A percentile compares a stretch with the other conserved stretches of the same genome.
Evolutionary conservation across 2,113 vertebrate species (phyloP).

Genomic region (Formicarius rufipectus): DNA sequence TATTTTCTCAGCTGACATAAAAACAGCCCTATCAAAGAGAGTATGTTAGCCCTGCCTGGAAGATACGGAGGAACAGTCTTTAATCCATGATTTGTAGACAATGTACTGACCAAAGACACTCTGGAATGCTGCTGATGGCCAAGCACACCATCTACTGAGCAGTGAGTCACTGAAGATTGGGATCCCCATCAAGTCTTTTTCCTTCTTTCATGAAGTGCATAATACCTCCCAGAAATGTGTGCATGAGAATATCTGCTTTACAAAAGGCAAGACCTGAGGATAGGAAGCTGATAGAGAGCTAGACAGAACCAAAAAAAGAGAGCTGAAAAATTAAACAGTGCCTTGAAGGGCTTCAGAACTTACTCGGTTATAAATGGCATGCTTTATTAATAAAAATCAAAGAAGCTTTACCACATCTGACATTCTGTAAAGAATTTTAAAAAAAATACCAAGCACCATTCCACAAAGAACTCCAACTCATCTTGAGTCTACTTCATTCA

Average conservation of each 20-base stretch:
- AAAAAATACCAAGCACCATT: not conserved
- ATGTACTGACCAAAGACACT: not conserved
- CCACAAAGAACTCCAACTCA: not conserved
- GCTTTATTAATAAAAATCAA: not conserved
- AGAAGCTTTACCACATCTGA: not conserved
- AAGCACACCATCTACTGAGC: not conserved
- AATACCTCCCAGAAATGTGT: not conserved
- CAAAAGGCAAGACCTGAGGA: not conserved
- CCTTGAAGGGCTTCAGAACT: not conserved
- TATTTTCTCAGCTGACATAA: not conserved
- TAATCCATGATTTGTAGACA: not conserved
- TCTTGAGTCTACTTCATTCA: not conserved
- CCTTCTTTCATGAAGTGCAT: not conserved
- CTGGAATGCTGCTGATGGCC: not conserved
- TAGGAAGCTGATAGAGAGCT: not conserved
- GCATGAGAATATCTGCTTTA: not conserved
- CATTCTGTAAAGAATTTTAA: not conserved
- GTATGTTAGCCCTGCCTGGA: not conserved
- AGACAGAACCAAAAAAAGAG: not conserved
- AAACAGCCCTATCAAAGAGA: not conserved
- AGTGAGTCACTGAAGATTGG: not conserved
- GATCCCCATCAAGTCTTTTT: not conserved
- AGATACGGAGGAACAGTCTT: not conserved
- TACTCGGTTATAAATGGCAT: not conserved
- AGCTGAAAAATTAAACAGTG: not conserved